Percentiles rank a stretch among this genome's conserved stretches.
These are phyloP conservation scores for Anarrhichthys ocellatus DNA, from an alignment of 2,113 vertebrate species.

Conservation along the genomic window DNA sequence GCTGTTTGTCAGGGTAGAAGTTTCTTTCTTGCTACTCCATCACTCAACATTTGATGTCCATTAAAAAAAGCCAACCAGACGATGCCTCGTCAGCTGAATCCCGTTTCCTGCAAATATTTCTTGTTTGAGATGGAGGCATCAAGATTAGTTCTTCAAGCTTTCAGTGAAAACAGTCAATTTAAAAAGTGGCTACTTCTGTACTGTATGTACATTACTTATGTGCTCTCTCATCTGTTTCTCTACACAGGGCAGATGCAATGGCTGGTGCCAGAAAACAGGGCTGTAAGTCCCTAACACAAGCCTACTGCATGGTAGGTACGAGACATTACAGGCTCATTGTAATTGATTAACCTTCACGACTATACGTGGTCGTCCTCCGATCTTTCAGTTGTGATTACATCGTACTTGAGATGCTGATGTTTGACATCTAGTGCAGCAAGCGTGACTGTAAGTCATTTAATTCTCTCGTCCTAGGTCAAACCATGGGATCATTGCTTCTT, in stretches of 20 bases:
- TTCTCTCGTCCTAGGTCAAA: slow-evolving; percentile 85
- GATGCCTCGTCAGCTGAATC: neutral
- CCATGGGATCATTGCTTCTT: slow-evolving; percentile 90
- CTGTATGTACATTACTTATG: neutral
- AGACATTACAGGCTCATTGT: neutral
- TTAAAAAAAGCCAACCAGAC: neutral
- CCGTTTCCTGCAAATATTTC: neutral
- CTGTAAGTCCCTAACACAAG: slow-evolving; percentile 89
- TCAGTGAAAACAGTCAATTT: neutral
- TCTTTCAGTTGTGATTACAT: neutral
- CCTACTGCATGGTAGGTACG: slow-evolving; percentile 90
- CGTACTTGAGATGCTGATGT: neutral
- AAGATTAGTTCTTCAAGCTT: neutral
- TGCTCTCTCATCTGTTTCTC: slow-evolving; percentile 12
- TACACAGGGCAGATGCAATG: slow-evolving; percentile 86
- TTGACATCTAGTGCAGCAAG: neutral
- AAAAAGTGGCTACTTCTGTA: neutral
- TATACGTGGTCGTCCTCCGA: neutral
- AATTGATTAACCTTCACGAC: neutral
- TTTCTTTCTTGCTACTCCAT: neutral
- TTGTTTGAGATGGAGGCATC: neutral
- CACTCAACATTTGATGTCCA: neutral
- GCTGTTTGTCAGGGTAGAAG: neutral
- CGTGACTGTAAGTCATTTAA: neutral
- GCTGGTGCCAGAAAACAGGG: slow-evolving; percentile 87